phyloP scores from a whole-genome alignment of 2,113 vertebrate species.

The Cranoglanis bouderius region DNA sequence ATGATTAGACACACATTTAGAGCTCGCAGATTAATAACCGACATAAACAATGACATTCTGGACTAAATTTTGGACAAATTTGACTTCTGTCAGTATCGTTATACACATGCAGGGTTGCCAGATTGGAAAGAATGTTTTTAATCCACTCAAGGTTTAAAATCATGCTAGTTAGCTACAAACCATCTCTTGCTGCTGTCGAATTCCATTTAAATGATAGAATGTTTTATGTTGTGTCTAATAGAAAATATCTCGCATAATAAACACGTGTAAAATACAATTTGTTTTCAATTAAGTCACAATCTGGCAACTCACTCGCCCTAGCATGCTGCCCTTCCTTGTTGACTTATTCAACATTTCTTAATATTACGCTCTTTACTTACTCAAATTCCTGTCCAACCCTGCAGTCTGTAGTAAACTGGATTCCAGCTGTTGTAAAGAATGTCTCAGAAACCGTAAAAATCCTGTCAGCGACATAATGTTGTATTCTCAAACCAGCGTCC shows the following conservation, averaged over 20 bases:
- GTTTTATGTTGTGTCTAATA: too few species aligned
- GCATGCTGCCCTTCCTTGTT: neutral
- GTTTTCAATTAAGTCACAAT: neutral
- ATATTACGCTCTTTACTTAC: conserved; percentile 58
- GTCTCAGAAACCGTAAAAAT: conserved; percentile 64
- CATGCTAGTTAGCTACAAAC: too few species aligned
- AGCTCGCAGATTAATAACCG: too few species aligned
- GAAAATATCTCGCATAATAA: neutral
- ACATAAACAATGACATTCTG: neutral
- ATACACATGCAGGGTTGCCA: neutral
- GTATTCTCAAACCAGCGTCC: neutral
- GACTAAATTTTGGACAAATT: neutral
- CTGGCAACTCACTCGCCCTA: neutral
- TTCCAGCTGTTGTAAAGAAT: conserved; percentile 67
- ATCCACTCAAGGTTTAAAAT: neutral
- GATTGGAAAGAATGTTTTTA: neutral
- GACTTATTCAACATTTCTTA: neutral
- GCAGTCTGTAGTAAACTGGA: conserved; percentile 62
- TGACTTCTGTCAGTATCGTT: neutral
- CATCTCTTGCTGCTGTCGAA: fast-evolving
- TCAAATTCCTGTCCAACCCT: conserved; percentile 64
- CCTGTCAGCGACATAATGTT: conserved; percentile 58
- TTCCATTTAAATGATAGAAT: neutral
- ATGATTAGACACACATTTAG: neutral
- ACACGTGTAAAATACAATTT: neutral